A percentile compares a stretch with the other conserved stretches of the same genome.
phyloP scores from a whole-genome alignment of 2,888 invertebrate species.

The Pterostichus madidus region DNA sequence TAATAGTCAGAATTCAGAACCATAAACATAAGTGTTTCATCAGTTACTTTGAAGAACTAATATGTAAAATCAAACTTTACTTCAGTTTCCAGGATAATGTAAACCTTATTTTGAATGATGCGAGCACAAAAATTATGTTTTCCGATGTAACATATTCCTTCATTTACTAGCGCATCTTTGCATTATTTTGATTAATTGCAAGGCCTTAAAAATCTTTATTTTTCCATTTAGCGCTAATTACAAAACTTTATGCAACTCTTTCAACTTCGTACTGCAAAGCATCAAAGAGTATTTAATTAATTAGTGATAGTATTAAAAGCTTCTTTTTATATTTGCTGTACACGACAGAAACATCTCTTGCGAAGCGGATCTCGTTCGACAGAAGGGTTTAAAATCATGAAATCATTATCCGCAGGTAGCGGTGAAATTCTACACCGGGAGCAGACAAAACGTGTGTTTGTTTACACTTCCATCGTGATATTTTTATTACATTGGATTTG shows the following conservation, averaged over 20 bases:
- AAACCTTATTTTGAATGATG: no score
- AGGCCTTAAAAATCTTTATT: neutral
- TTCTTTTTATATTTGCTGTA: neutral
- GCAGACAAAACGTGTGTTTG: constrained; percentile 48
- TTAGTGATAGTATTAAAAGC: neutral
- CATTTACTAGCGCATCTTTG: no score
- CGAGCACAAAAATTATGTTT: no score
- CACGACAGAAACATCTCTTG: no score
- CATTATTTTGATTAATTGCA: neutral
- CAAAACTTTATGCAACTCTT: neutral
- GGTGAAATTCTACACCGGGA: neutral
- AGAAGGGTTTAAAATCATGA: no score
- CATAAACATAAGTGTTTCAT: no score
- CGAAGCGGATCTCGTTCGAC: no score
- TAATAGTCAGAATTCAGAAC: no score
- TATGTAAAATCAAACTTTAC: no score
- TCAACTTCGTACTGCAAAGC: neutral
- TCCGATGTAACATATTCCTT: no score
- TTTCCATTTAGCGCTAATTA: neutral
- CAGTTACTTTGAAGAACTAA: no score
- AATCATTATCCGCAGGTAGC: constrained; percentile 17
- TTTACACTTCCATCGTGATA: constrained; percentile 40
- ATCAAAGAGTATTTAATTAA: constrained; percentile 14
- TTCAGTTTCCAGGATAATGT: no score
- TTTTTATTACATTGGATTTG: constrained; percentile 53